Percentiles rank a stretch among this genome's conserved stretches.
Evolutionary conservation across 2,113 vertebrate species (phyloP).

Genomic region (Mesitornis unicolor): DNA sequence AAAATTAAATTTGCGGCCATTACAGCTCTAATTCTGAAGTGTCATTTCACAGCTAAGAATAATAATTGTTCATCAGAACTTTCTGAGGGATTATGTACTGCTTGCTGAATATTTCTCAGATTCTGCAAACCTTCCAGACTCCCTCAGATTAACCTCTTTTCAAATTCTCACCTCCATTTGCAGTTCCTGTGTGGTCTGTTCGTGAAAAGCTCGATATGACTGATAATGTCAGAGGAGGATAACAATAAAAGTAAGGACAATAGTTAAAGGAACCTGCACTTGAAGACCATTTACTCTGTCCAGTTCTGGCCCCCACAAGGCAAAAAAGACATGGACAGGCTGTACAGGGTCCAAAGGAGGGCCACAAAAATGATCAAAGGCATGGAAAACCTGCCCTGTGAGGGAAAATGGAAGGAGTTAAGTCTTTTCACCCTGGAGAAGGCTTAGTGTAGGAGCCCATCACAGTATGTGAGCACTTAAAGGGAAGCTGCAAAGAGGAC

Average conservation of each 20-base stretch:
- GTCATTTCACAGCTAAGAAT: neutral
- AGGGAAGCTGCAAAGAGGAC: neutral
- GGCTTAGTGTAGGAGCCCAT: neutral
- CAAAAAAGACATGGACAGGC: neutral
- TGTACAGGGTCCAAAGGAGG: neutral
- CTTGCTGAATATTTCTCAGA: neutral
- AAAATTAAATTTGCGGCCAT: neutral
- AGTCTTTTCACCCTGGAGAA: neutral
- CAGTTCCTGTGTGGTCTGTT: neutral
- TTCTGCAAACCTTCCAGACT: neutral
- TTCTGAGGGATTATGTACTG: neutral
- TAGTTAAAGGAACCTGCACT: neutral
- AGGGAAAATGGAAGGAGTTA: neutral
- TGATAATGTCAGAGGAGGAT: neutral
- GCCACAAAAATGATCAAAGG: neutral
- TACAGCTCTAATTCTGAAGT: neutral
- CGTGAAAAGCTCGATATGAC: neutral
- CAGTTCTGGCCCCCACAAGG: neutral
- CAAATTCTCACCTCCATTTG: neutral
- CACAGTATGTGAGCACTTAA: neutral
- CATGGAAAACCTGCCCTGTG: neutral
- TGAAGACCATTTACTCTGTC: neutral
- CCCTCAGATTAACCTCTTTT: neutral
- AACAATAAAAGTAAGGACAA: neutral
- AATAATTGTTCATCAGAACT: neutral